These are phyloP conservation scores for Trissoscelio sp. DNA, from an alignment of 2,888 invertebrate genomes.

Conservation along the genomic window DNA sequence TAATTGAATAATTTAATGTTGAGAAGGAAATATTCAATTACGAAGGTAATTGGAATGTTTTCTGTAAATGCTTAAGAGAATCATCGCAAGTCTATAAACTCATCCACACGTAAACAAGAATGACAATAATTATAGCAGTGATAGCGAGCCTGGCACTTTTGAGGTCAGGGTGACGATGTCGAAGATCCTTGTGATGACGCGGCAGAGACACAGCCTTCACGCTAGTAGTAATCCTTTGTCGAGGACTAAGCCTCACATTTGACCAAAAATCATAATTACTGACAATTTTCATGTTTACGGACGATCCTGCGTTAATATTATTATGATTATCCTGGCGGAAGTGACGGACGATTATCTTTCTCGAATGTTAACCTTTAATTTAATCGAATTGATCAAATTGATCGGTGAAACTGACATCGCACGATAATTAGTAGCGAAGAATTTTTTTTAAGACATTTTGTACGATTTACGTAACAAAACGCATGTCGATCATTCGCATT, in stretches of 20 bases:
- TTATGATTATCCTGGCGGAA: background rate
- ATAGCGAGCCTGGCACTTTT: conserved; percentile 75
- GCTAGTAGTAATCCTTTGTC: conserved; percentile 69
- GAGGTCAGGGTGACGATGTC: conserved; percentile 80
- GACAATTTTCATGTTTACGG: conserved; percentile 6
- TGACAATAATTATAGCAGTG: conserved; percentile 71
- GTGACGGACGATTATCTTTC: background rate
- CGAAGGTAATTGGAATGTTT: conserved; percentile 14
- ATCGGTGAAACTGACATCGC: conserved; percentile 10
- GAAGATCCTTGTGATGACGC: conserved; percentile 77
- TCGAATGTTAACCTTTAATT: background rate
- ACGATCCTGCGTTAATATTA: background rate
- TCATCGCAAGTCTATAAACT: conserved; percentile 33
- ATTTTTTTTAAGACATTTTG: conserved; percentile 29
- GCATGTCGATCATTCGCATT: conserved; percentile 37
- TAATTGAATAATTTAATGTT: conserved; percentile 12
- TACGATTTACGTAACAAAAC: conserved; percentile 34
- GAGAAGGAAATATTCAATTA: conserved; percentile 13
- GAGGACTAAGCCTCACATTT: conserved; percentile 61
- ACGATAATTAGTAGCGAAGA: conserved; percentile 2
- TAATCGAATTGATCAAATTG: no score
- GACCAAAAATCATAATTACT: conserved; percentile 38
- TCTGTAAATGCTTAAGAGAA: conserved; percentile 15
- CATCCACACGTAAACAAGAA: conserved; percentile 59
- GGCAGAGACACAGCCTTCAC: conserved; percentile 71